Percentiles rank a stretch among this genome's conserved stretches.
phyloP scores from a whole-genome alignment of 2,888 invertebrate species.

The Monopis laevigella region DNA sequence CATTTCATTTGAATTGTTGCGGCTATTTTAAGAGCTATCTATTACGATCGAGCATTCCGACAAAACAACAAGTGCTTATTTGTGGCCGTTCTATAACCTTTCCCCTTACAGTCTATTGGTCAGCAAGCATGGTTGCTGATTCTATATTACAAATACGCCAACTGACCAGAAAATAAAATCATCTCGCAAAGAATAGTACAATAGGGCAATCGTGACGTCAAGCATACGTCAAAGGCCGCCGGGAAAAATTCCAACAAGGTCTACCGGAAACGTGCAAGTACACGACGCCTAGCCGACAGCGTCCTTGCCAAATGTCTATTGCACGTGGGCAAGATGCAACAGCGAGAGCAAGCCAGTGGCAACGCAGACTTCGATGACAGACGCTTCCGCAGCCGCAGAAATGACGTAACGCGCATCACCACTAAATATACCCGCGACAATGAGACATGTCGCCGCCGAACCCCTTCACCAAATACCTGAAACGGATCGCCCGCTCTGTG shows the following conservation, averaged over 20 bases:
- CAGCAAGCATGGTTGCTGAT: too few species aligned
- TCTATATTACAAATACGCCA: too few species aligned
- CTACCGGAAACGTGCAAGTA: conserved; percentile 26
- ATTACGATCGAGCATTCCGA: too few species aligned
- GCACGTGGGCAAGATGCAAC: conserved; percentile 21
- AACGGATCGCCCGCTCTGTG: conserved; percentile 22
- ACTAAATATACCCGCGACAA: conserved; percentile 47
- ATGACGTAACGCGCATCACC: conserved; percentile 26
- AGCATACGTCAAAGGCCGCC: conserved; percentile 14
- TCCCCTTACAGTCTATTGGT: too few species aligned
- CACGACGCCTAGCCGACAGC: conserved; percentile 17
- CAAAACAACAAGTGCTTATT: too few species aligned
- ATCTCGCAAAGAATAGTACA: too few species aligned
- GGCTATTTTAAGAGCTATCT: too few species aligned
- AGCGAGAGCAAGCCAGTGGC: conserved; percentile 14
- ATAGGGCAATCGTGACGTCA: conserved; percentile 13
- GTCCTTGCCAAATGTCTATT: conserved; percentile 32
- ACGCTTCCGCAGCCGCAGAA: conserved; percentile 33
- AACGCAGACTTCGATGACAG: conserved; percentile 32
- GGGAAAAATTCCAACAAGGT: conserved; percentile 17
- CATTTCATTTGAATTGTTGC: conserved; percentile 1
- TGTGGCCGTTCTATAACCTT: too few species aligned
- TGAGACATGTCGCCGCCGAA: conserved; percentile 44
- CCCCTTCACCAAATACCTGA: background rate
- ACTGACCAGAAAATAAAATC: too few species aligned